These are phyloP conservation scores for Cephalopachus bancanus DNA, from an alignment of 2,797 vertebrate genomes.

Conservation along the genomic window DNA sequence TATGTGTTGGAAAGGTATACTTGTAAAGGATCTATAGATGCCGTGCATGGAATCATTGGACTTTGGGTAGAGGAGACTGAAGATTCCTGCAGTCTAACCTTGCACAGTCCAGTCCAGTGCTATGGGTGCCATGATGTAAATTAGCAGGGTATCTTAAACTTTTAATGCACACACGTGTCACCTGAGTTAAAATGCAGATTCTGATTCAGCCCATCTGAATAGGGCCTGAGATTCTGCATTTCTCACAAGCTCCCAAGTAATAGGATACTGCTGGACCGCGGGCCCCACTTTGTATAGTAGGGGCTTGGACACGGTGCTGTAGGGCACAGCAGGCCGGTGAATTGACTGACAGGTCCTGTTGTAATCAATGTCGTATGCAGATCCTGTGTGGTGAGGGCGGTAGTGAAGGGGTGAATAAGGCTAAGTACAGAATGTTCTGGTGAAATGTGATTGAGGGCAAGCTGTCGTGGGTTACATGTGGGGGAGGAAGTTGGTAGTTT, in stretches of 20 bases:
- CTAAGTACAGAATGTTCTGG: not conserved
- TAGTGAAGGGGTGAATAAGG: not conserved
- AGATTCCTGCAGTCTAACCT: not conserved
- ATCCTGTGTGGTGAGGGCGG: not conserved
- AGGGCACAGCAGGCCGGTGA: not conserved
- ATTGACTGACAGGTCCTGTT: not conserved
- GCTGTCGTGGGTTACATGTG: not conserved
- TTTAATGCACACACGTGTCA: rapidly evolving
- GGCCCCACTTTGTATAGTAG: not conserved
- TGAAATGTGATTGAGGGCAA: no score
- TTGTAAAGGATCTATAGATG: not conserved
- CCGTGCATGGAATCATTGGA: rapidly evolving
- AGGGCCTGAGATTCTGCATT: not conserved
- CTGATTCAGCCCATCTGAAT: not conserved
- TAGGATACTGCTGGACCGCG: not conserved
- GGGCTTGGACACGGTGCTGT: rapidly evolving
- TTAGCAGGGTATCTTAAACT: not conserved
- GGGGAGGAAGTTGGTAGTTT: not conserved
- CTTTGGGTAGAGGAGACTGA: not conserved
- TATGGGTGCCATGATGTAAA: rapidly evolving
- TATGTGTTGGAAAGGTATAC: not conserved
- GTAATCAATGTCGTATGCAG: no score
- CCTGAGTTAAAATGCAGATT: not conserved
- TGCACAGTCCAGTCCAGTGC: no score
- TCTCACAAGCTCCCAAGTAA: not conserved